Evolutionary conservation across 2,113 vertebrate genomes (phyloP).

Genomic region (Dolichallabes microphthalmus): DNA sequence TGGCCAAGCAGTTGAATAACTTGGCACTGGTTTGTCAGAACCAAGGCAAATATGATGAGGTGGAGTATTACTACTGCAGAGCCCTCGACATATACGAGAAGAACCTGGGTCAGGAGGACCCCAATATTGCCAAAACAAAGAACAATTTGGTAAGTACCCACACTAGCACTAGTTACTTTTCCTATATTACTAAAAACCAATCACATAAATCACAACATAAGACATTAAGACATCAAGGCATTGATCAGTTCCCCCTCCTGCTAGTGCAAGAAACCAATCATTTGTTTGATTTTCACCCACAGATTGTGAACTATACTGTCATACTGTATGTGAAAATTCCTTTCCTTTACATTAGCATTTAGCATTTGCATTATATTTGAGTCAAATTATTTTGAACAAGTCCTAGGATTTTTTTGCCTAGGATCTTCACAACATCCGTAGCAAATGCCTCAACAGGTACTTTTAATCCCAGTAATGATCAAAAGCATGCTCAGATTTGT

Average conservation of each 20-base stretch:
- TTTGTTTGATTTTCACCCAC: neutral
- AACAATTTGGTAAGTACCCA: slow-evolving; percentile 87
- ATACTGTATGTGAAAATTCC: neutral
- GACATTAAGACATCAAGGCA: neutral
- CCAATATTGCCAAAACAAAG: slow-evolving; percentile 95
- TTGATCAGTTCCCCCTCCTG: neutral
- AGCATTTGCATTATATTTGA: neutral
- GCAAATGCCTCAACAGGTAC: neutral
- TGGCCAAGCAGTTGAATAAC: slow-evolving; percentile 88
- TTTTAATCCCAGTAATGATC: neutral
- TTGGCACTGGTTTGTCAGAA: slow-evolving; percentile 85
- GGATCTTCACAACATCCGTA: neutral
- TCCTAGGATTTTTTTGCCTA: neutral
- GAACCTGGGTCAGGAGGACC: slow-evolving; percentile 80
- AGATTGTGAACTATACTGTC: neutral
- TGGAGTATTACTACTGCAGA: slow-evolving; percentile 82
- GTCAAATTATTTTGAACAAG: neutral
- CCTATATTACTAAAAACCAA: neutral
- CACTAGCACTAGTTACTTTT: neutral
- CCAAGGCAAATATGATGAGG: slow-evolving; percentile 85
- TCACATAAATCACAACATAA: neutral
- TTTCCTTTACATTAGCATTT: neutral
- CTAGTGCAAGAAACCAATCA: neutral
- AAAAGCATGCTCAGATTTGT: neutral
- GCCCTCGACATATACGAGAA: slow-evolving; percentile 83